These are phyloP conservation scores for Hippocampus mohnikei DNA, from an alignment of 2,113 vertebrate species.

Conservation along the genomic window DNA sequence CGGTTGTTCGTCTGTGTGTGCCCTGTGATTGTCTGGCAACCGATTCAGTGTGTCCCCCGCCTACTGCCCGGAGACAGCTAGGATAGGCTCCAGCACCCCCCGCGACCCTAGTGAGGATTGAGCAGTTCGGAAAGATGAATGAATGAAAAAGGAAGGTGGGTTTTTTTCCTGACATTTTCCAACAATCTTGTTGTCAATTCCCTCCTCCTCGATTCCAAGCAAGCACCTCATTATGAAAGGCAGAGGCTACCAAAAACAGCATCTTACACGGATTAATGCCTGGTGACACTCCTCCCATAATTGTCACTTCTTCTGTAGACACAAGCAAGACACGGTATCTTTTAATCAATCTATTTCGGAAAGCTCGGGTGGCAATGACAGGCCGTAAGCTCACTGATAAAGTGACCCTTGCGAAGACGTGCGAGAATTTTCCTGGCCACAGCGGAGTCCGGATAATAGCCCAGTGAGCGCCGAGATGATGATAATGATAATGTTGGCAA, in stretches of 20 bases:
- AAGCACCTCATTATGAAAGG: constrained; percentile 20
- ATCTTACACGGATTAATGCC: constrained; percentile 30
- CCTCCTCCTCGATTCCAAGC: constrained; percentile 2
- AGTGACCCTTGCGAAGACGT: constrained; percentile 44
- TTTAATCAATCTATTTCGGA: constrained; percentile 66
- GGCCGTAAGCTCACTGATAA: constrained; percentile 47
- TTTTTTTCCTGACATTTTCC: constrained; percentile 1
- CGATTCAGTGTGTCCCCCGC: too few relatives aligned
- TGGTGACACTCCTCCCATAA: neutral
- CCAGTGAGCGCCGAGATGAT: constrained; percentile 53
- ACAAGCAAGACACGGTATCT: constrained; percentile 43
- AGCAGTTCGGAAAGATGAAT: too few relatives aligned
- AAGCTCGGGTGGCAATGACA: constrained; percentile 33
- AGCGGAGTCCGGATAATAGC: constrained; percentile 62
- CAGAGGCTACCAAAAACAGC: constrained; percentile 14
- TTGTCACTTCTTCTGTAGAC: neutral
- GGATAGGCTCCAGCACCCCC: too few relatives aligned
- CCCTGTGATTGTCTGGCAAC: too few relatives aligned
- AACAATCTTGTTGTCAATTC: constrained; percentile 20
- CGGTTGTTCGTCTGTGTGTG: too few relatives aligned
- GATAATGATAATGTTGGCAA: constrained; percentile 59
- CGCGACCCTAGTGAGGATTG: too few relatives aligned
- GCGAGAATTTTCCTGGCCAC: constrained; percentile 34
- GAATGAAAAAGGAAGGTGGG: constrained; percentile 11
- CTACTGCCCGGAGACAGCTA: too few relatives aligned